A percentile compares a stretch with the other conserved stretches of the same genome.
Evolutionary conservation across 2,797 vertebrate species (phyloP).

Genomic region (Malacoraja senta): DNA sequence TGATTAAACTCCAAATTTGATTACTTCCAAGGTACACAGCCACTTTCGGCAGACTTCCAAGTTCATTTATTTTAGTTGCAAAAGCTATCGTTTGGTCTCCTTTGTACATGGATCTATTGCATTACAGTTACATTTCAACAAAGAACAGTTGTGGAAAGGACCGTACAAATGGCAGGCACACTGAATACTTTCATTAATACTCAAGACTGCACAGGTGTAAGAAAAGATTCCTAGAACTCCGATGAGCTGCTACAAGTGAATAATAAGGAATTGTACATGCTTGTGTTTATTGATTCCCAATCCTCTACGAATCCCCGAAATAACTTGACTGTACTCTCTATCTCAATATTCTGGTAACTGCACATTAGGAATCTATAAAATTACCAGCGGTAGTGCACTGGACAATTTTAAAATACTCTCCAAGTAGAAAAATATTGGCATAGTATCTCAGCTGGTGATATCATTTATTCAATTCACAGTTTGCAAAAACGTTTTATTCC

Average conservation of each 20-base stretch:
- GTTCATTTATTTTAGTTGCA: constrained; percentile 8
- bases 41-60: neutral
- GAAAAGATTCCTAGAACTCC: neutral
- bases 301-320: neutral
- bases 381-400: neutral
- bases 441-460: constrained; percentile 32
- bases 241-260: neutral
- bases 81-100: neutral
- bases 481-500: neutral
- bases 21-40: neutral
- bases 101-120: neutral
- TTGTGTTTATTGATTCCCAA: neutral
- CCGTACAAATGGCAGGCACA: neutral
- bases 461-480: constrained; percentile 28
- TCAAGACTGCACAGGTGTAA: neutral
- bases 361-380: constrained; percentile 20
- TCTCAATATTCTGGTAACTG: neutral
- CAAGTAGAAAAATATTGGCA: constrained; percentile 37
- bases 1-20: neutral
- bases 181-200: neutral
- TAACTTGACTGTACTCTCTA: neutral
- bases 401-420: constrained; percentile 35
- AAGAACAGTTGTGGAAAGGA: neutral
- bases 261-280: neutral
- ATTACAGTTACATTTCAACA: neutral